These are phyloP conservation scores for Tetrax tetrax DNA, from an alignment of 2,113 vertebrate species.

Conservation along the genomic window DNA sequence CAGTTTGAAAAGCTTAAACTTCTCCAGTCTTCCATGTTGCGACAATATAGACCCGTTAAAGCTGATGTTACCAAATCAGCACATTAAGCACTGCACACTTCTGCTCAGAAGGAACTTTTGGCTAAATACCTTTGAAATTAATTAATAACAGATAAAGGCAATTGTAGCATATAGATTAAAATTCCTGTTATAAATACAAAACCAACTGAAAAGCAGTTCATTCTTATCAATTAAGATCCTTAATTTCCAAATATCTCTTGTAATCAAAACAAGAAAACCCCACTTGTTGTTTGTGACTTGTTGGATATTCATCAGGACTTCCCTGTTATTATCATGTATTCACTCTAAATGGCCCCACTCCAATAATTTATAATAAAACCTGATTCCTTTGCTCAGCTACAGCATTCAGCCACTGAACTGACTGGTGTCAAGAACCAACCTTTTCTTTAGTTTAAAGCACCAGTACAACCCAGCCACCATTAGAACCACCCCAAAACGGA, in stretches of 20 bases:
- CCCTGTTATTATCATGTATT: neutral
- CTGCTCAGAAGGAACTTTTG: neutral
- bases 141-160: neutral
- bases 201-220: neutral
- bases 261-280: neutral
- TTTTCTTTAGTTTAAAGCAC: neutral
- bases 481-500: neutral
- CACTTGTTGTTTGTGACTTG: neutral
- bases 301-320: neutral
- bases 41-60: neutral
- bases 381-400: neutral
- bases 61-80: neutral
- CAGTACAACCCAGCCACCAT: neutral
- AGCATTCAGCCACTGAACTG: neutral
- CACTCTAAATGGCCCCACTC: neutral
- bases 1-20: neutral
- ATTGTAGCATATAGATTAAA: neutral
- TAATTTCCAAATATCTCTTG: neutral
- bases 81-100: neutral
- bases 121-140: neutral
- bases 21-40: neutral
- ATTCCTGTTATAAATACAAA: neutral
- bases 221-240: too few relatives aligned
- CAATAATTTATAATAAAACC: neutral
- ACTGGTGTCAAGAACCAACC: neutral